Percentiles rank a stretch among this genome's conserved stretches.
These are phyloP conservation scores for Coranthus polyacanthus DNA, from an alignment of 2,797 vertebrate genomes.

Conservation along the genomic window DNA sequence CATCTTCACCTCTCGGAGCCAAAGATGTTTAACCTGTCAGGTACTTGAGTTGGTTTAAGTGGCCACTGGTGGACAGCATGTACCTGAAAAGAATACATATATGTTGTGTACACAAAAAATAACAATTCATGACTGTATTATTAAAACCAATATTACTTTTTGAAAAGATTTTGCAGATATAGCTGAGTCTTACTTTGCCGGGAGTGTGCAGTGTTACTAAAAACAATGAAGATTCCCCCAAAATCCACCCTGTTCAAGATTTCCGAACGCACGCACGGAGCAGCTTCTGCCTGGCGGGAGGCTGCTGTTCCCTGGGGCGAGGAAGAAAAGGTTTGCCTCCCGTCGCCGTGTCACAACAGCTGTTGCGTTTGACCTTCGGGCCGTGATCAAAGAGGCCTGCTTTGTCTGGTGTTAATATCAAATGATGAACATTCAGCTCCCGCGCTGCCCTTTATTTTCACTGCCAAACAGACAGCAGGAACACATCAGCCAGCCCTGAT, in stretches of 20 bases:
- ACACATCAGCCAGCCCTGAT: slow-evolving; percentile 60
- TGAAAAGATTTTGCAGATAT: background rate
- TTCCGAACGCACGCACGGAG: slow-evolving; percentile 20
- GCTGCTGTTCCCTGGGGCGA: no score
- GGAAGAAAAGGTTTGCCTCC: no score
- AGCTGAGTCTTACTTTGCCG: background rate
- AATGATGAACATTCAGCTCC: slow-evolving; percentile 77
- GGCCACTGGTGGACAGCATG: background rate
- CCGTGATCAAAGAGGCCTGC: slow-evolving; percentile 77
- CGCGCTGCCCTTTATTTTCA: slow-evolving; percentile 63
- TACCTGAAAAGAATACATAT: background rate
- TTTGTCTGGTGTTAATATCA: slow-evolving; percentile 79
- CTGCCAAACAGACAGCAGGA: slow-evolving; percentile 68
- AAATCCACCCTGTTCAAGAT: slow-evolving; percentile 32
- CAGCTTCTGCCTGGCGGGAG: slow-evolving; percentile 33
- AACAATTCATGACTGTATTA: background rate
- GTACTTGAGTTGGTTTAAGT: slow-evolving; percentile 14
- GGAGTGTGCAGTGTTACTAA: background rate
- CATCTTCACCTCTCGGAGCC: background rate
- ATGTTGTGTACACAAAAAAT: no score
- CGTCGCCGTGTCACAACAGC: slow-evolving; percentile 48
- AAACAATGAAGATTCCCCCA: background rate
- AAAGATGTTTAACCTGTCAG: background rate
- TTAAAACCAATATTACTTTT: background rate
- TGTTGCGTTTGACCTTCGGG: slow-evolving; percentile 78